These are phyloP conservation scores for Plutella xylostella DNA, from an alignment of 2,888 invertebrate species.

Conservation along the genomic window DNA sequence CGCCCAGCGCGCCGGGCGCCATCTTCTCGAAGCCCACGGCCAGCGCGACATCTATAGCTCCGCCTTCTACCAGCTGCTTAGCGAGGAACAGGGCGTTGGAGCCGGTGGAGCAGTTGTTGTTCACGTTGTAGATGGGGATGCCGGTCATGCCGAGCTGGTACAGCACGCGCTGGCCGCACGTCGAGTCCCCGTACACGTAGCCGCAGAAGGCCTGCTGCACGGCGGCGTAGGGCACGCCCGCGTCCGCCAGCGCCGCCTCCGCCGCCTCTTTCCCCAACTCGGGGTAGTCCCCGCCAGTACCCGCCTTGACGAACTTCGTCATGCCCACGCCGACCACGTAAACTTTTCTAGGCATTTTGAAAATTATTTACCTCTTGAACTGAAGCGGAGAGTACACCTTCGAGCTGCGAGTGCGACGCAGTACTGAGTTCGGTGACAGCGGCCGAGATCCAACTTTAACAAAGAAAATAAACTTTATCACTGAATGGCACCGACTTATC, in stretches of 20 bases:
- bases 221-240: conserved; percentile 78
- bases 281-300: conserved; percentile 91
- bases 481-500: neutral
- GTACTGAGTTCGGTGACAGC: neutral
- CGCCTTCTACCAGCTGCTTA: conserved; percentile 93
- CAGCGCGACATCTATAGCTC: conserved; percentile 86
- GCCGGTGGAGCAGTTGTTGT: conserved; percentile 98
- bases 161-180: conserved; percentile 93
- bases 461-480: conserved; percentile 12
- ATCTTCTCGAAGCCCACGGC: conserved; percentile 99
- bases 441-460: neutral
- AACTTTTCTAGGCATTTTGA: conserved; percentile 71
- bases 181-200: conserved; percentile 96
- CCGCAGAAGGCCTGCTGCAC: conserved; percentile 93
- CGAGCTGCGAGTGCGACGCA: neutral
- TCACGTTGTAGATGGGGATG: conserved; percentile 97
- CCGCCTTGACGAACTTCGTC: conserved; percentile 99
- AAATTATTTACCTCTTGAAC: conserved; percentile 42
- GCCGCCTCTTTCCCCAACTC: conserved; percentile 96
- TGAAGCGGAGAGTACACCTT: neutral
- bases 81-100: conserved; percentile 91
- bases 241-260: conserved; percentile 86
- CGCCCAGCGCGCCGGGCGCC: conserved; percentile 89
- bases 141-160: conserved; percentile 97
- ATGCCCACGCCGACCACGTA: conserved; percentile 97